Evolutionary conservation across 1,140 invertebrate genomes (phyloP).

Genomic region (Meloidogyne hapla): DNA sequence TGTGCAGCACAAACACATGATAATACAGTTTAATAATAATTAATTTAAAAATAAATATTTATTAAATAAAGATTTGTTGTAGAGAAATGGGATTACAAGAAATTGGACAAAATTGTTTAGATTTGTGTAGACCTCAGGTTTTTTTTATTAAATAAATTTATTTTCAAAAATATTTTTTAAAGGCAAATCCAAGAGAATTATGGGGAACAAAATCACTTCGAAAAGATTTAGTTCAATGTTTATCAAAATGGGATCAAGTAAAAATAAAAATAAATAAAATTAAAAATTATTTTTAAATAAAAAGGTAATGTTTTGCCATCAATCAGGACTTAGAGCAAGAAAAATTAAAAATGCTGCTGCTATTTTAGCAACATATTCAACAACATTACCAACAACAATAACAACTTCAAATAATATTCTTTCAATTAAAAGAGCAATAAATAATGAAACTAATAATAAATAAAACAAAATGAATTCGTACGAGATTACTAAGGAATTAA

Average conservation of each 20-base stretch:
- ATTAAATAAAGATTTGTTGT: slow-evolving; percentile 15
- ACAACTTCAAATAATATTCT: not conserved
- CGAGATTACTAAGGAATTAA: no score
- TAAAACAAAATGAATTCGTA: no score
- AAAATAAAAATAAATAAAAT: not conserved
- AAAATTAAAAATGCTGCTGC: slow-evolving; percentile 46
- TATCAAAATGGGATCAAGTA: slow-evolving; percentile 63
- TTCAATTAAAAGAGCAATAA: not conserved
- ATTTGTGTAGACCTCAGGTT: slow-evolving; percentile 61
- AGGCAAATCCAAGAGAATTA: slow-evolving; percentile 52
- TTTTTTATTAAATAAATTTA: not conserved
- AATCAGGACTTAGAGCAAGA: slow-evolving; percentile 59
- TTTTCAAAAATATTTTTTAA: slow-evolving; percentile 15
- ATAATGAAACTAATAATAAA: slow-evolving; percentile 6
- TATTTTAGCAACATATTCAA: not conserved
- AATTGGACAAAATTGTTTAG: slow-evolving; percentile 56
- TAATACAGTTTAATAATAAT: slow-evolving; percentile 47
- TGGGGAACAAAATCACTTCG: slow-evolving; percentile 63
- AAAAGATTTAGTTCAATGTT: slow-evolving; percentile 60
- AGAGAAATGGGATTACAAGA: slow-evolving; percentile 55
- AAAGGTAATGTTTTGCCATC: slow-evolving; percentile 59
- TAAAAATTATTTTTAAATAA: not conserved
- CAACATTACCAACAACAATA: not conserved
- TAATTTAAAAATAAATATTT: slow-evolving; percentile 3
- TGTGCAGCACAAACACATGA: slow-evolving; percentile 63